phyloP scores from a whole-genome alignment of 2,797 vertebrate genomes.

The Leptoclinus maculatus region DNA sequence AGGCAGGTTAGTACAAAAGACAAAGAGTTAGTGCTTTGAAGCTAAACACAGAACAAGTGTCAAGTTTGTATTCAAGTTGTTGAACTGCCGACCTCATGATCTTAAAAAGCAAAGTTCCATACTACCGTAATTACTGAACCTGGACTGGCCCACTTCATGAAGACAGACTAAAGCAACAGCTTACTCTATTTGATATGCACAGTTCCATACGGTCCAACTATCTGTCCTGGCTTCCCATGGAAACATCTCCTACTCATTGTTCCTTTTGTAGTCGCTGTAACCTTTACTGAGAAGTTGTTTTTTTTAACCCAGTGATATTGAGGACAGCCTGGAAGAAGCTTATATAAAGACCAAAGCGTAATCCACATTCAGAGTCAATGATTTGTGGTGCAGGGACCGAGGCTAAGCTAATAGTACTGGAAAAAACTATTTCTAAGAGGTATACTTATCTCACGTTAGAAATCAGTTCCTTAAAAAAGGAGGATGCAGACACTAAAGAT shows the following conservation, averaged over 20 bases:
- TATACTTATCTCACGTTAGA: neutral
- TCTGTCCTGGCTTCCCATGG: neutral
- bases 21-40: conserved; percentile 45
- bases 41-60: conserved; percentile 8
- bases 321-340: neutral
- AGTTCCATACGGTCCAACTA: neutral
- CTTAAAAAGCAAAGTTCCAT: neutral
- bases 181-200: neutral
- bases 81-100: neutral
- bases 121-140: neutral
- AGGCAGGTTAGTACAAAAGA: conserved; percentile 80
- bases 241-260: neutral
- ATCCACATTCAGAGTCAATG: neutral
- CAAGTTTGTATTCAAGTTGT: neutral
- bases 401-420: no score
- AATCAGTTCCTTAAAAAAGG: neutral
- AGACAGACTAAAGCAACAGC: neutral
- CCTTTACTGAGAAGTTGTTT: neutral
- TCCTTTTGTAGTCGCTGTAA: neutral
- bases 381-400: neutral
- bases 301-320: neutral
- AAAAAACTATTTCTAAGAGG: neutral
- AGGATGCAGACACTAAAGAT: neutral
- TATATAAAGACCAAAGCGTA: neutral
- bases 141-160: neutral